Conservation (phyloP, 1,140 invertebrate species). For the Ganaspis sp. region DNA sequence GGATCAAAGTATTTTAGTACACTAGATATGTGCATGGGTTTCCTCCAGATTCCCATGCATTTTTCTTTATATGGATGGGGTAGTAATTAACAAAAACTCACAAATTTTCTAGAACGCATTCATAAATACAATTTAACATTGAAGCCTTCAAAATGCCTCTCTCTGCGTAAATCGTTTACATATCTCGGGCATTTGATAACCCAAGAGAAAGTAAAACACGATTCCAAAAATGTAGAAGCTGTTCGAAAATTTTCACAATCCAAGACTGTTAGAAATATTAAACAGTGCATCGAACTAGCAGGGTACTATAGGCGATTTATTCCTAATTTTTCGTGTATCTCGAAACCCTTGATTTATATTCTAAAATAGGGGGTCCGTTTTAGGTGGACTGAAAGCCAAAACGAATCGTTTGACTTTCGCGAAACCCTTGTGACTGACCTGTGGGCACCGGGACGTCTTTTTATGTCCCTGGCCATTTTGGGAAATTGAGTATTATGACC, state of each 20-base stretch:
- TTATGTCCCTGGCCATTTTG: too few relatives aligned
- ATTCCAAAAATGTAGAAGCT: conserved; percentile 51
- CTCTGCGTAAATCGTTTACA: conserved; percentile 48
- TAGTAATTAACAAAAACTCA: conserved; percentile 31
- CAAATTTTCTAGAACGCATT: conserved; percentile 28
- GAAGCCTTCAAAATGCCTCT: conserved; percentile 61
- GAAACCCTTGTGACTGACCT: too few relatives aligned
- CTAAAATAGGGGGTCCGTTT: conserved; percentile 32
- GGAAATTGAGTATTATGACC: too few relatives aligned
- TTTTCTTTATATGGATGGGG: conserved; percentile 46
- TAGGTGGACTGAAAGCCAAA: conserved; percentile 25
- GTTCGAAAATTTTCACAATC: conserved; percentile 50
- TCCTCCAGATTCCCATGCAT: not conserved
- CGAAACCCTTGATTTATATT: conserved; percentile 27
- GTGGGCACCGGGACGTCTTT: too few relatives aligned
- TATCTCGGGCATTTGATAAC: conserved; percentile 59
- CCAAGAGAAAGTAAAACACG: conserved; percentile 47
- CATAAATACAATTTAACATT: conserved; percentile 48
- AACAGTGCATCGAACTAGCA: conserved; percentile 52
- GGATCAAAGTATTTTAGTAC: conserved; percentile 47
- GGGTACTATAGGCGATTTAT: conserved; percentile 52
- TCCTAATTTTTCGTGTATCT: not conserved
- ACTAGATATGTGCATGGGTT: too few relatives aligned
- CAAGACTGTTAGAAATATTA: conserved; percentile 46
- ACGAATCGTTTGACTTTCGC: too few relatives aligned